A percentile compares a stretch with the other conserved stretches of the same genome.
Conservation (phyloP, 1,140 invertebrate genomes). For the Sminthurinus signatus region DNA sequence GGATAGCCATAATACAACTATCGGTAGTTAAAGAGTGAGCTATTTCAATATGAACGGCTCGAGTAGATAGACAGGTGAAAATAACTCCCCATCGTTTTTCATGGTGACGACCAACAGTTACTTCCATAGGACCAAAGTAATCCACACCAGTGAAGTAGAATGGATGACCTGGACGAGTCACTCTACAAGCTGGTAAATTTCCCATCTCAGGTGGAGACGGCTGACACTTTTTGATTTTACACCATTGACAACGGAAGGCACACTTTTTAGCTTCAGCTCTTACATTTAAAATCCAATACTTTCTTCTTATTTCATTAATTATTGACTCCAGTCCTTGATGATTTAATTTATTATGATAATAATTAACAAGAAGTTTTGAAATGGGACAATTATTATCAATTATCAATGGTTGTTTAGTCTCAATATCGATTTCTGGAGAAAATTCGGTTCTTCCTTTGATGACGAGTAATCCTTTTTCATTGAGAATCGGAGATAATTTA, state of each 20-base stretch:
- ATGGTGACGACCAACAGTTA: conserved; percentile 14
- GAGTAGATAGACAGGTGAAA: conserved; percentile 30
- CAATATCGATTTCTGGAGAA: neutral
- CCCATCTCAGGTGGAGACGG: conserved; percentile 14
- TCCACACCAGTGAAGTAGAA: conserved; percentile 41
- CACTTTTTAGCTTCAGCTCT: neutral
- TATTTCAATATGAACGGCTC: conserved; percentile 28
- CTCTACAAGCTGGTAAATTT: conserved; percentile 13
- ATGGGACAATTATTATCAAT: conserved; percentile 6
- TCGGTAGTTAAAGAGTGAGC: conserved; percentile 11
- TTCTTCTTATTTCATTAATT: neutral
- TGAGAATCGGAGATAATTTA: conserved; percentile 45
- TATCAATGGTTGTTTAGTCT: conserved; percentile 14
- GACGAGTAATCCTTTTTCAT: conserved; percentile 19
- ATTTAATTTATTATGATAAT: neutral
- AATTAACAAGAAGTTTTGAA: neutral
- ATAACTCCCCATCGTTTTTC: conserved; percentile 20
- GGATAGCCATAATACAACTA: conserved; percentile 14
- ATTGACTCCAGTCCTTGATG: conserved; percentile 8
- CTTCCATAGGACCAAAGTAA: conserved; percentile 41
- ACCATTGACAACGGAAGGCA: neutral
- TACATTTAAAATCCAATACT: neutral
- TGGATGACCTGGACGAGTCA: conserved; percentile 31
- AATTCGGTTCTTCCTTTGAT: conserved; percentile 18
- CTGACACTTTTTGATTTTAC: neutral